Base-by-base conservation (phyloP, 1,140 invertebrate species). In the Parasteatoda tepidariorum region DNA sequence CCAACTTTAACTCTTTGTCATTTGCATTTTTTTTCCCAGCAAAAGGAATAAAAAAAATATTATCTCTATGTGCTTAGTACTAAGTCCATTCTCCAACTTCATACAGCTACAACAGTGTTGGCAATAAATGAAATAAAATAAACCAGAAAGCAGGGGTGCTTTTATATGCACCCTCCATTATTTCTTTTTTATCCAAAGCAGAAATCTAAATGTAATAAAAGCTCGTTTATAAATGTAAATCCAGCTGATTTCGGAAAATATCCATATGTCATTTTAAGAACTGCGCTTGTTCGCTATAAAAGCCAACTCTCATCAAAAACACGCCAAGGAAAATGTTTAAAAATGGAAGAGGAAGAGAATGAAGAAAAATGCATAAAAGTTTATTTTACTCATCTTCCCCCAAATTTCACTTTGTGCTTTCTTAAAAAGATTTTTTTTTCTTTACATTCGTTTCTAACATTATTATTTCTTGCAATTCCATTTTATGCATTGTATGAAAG, bases 181-280 rank as follows among this genome's bases (percentile, higher is more conserved):
- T 57, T 55, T 73, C 48, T 73, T 13, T 57, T 6, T 41, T 62
- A n/a, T 48, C 9, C 31, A 18, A 74, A 31, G 34, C 11, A 64
- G 59, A 76, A 64, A 74, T 76, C 61, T 24, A 55, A 76, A 76
- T 64, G 59, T 76, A 76, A 76, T 76, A 76, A 76, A 76, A 76
- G 74, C 74, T 76, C 57, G 74, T 76, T 76, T 64, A 76, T 76
- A 55, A 48, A 76, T 76, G 74, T 76, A 76, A 76, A 76, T 76
- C 74, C 38, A 7, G 33, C 74, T 76, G 74, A 76, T 76, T 76
- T 76, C 74, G 34, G 59, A 48, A 76, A 76, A 76, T 76, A 76
- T 64, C 74, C 74, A 76, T 76, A 62, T 64, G 74, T 76, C 74
- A 76, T 76, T 64, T 76, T 76, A 48, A 64, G 74, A 57, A 24